Percentiles rank a stretch among this genome's conserved stretches.
Evolutionary conservation across 2,888 invertebrate genomes (phyloP).

Genomic region (Ochropleura plecta): DNA sequence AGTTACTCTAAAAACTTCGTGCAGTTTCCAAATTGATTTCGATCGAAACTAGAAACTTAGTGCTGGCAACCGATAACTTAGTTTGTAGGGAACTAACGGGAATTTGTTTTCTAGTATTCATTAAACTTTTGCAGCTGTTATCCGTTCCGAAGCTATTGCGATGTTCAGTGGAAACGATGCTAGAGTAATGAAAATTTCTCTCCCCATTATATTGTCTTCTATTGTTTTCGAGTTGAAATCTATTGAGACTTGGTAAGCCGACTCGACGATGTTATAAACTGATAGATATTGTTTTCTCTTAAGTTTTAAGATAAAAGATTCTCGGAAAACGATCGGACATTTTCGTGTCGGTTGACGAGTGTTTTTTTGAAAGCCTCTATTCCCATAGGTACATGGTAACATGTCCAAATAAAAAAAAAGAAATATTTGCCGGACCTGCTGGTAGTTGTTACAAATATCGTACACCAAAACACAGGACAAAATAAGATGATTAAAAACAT

Average conservation of each 20-base stretch:
- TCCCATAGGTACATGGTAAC: too few relatives aligned
- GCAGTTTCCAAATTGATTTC: conserved; percentile 81
- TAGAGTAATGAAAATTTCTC: conserved; percentile 51
- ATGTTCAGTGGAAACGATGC: conserved; percentile 40
- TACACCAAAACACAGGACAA: too few relatives aligned
- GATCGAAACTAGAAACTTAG: conserved; percentile 77
- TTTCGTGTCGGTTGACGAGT: background rate
- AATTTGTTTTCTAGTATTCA: conserved; percentile 70
- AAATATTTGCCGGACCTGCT: too few relatives aligned
- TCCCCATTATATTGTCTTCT: conserved; percentile 39
- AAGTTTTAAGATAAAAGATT: conserved; percentile 19
- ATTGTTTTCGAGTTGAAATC: conserved; percentile 40
- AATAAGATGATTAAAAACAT: background rate
- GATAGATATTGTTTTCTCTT: conserved; percentile 21
- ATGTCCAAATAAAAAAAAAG: too few relatives aligned
- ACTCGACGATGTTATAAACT: conserved; percentile 23
- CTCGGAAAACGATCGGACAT: background rate
- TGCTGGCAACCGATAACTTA: conserved; percentile 73
- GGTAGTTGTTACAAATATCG: too few relatives aligned
- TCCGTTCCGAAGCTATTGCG: conserved; percentile 39
- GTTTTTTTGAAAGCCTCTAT: background rate
- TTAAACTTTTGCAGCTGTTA: conserved; percentile 65
- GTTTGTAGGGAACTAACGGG: conserved; percentile 69
- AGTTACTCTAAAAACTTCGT: conserved; percentile 75
- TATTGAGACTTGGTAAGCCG: conserved; percentile 20